These are phyloP conservation scores for Pristionchus maxplancki DNA, from an alignment of 2,888 invertebrate species.

Conservation along the genomic window DNA sequence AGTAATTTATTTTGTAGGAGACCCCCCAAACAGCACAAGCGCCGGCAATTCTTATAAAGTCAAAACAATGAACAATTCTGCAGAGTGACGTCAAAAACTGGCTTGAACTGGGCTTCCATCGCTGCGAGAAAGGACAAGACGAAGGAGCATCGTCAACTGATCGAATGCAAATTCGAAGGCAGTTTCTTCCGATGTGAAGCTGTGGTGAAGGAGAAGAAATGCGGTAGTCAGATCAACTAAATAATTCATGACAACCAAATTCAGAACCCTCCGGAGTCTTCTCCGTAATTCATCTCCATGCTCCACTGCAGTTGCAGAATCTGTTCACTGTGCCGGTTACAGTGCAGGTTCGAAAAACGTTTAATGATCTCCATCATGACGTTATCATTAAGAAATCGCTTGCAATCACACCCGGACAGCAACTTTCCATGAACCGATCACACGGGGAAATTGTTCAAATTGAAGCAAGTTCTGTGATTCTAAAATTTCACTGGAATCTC, in stretches of 20 bases:
- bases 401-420: background rate
- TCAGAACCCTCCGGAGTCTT: background rate
- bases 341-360: background rate
- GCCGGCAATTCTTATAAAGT: background rate
- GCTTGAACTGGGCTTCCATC: background rate
- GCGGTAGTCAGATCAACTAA: background rate
- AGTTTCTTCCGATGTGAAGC: background rate
- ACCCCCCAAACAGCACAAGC: no score
- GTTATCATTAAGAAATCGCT: background rate
- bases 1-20: no score
- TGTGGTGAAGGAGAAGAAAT: background rate
- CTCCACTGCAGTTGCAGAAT: background rate
- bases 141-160: background rate
- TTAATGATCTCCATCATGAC: background rate
- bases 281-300: background rate
- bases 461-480: no score
- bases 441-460: background rate
- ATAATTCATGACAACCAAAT: background rate
- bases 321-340: background rate
- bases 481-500: background rate
- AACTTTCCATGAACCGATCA: background rate
- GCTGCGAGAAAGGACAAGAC: background rate
- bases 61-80: background rate
- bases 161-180: background rate
- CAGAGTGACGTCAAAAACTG: background rate